Conservation (phyloP, 2,797 vertebrate genomes). For the Decapterus maruadsi region DNA sequence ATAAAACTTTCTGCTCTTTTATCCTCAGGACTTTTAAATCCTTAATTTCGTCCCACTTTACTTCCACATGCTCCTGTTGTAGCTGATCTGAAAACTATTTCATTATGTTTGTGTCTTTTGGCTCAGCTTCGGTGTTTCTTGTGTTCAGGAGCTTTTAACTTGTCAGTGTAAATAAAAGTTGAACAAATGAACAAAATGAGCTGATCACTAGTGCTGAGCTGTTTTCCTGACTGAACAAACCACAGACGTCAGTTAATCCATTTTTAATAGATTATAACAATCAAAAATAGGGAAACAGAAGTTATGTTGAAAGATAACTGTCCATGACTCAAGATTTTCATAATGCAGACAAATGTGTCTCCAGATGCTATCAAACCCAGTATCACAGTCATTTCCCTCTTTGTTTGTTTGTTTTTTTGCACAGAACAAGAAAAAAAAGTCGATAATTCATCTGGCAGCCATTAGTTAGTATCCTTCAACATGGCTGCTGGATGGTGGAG, state of each 20-base stretch:
- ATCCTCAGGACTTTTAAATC: too few relatives aligned
- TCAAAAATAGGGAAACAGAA: conserved; percentile 57
- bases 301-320: conserved; percentile 42
- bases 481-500: neutral
- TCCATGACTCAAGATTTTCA: conserved; percentile 39
- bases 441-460: conserved; percentile 7
- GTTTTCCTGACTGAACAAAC: neutral
- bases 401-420: neutral
- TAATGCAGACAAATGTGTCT: conserved; percentile 33
- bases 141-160: too few relatives aligned
- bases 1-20: too few relatives aligned
- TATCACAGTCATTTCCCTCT: conserved; percentile 33
- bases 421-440: conserved; percentile 11
- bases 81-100: too few relatives aligned
- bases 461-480: neutral
- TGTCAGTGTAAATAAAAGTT: too few relatives aligned
- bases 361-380: conserved; percentile 33
- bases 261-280: conserved; percentile 77
- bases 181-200: neutral
- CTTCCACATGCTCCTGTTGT: too few relatives aligned
- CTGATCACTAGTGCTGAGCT: neutral
- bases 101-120: too few relatives aligned
- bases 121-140: too few relatives aligned
- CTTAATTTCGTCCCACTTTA: too few relatives aligned
- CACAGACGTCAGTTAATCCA: conserved; percentile 60